These are phyloP conservation scores for Microctonus hyperodae DNA, from an alignment of 2,888 invertebrate genomes.

Conservation along the genomic window DNA sequence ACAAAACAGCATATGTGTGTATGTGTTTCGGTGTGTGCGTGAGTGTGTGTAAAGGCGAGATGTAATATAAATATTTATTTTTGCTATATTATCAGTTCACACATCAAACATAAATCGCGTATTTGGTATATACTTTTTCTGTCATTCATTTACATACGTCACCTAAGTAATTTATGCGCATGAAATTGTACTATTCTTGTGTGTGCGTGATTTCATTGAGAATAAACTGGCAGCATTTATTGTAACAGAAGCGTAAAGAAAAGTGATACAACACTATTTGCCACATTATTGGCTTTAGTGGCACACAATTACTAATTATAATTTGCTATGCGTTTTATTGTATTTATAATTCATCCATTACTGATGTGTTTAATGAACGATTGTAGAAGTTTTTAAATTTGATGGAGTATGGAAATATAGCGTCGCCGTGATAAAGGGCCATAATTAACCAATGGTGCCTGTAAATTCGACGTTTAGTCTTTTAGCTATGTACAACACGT, in stretches of 20 bases:
- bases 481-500: conserved; percentile 1
- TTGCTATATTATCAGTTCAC: conserved; percentile 7
- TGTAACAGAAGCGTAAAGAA: background rate
- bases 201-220: background rate
- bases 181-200: background rate
- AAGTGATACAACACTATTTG: background rate
- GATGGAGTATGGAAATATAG: background rate
- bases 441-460: conserved; percentile 31
- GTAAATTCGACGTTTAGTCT: conserved; percentile 5
- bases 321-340: background rate
- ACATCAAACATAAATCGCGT: background rate
- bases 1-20: background rate
- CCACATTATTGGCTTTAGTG: background rate
- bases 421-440: conserved; percentile 24
- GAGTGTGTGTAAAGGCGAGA: background rate
- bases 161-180: background rate
- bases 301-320: background rate
- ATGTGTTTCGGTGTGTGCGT: too few species aligned
- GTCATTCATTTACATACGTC: background rate
- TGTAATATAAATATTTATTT: conserved; percentile 20
- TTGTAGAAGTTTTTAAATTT: conserved; percentile 1
- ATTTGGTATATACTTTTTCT: background rate
- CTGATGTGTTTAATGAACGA: background rate
- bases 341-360: background rate
- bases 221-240: conserved; percentile 6